Evolutionary conservation across 2,113 vertebrate species (phyloP), one percentile per base, ranked within the genome.

Genomic region (Chelonoidis abingdonii): DNA sequence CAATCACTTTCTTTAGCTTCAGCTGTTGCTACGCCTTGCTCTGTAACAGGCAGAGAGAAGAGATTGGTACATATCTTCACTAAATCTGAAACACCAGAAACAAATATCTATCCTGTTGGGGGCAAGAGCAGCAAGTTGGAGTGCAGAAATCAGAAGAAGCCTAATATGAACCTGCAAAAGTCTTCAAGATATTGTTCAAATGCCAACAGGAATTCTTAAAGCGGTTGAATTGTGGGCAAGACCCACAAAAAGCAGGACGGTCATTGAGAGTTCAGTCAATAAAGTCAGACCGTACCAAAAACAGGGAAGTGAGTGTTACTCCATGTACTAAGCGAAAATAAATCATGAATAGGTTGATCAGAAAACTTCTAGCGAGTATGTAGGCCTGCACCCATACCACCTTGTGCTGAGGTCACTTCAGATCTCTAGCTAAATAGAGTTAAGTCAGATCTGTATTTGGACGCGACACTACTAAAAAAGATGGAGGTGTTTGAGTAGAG

Each of bases 391-490:
- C 22, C 80, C 83, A 19, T 78, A 78, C 41, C 10, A 44, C 75
- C 6, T 75, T 96, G 65, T 89, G 92, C 80, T 72, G 75, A 94
- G 92, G 93, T 76, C 69, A 44, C 38, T 4, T 38, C 50, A 94
- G 65, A 91, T 65, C 57, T 29, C 82, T 95, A 50, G 12, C 47
- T 82, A 72, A 89, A 3, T 86, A 72, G 80, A 49, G 86, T 85
- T 88, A 84, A 86, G 41, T 49, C 89, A 80, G 76, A 56, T 87
- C 44, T 1, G 2, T 5, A 12, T 44, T 78, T 29, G 41, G 41
- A 75, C 2, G 6, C 47, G n/a, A 85, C 19, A 91, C 21, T 92
- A n/a, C 19, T 65, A 59, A 94, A 85, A 80, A 89, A 83, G 7
- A 3, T 2, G 5, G 31, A 85, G 10, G 17, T 24, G 22, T 10